Evolutionary conservation across 1,140 invertebrate species (phyloP).

Genomic region (Meloidogyne exigua): DNA sequence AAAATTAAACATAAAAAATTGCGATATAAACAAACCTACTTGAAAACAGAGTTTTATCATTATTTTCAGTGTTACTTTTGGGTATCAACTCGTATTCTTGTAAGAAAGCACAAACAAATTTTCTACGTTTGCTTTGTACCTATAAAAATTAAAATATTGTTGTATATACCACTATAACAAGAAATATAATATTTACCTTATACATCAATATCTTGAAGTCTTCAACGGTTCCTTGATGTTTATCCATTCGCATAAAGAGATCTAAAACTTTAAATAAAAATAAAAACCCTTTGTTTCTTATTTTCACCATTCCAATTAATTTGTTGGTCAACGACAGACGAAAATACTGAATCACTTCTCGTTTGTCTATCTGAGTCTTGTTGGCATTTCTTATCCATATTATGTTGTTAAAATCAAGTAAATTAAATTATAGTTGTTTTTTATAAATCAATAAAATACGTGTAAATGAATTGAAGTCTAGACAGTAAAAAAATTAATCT

Average conservation of each 20-base stretch:
- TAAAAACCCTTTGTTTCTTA: neutral
- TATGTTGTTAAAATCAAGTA: neutral
- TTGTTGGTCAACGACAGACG: neutral
- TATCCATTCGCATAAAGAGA: constrained; percentile 17
- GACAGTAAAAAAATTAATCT: too few relatives aligned
- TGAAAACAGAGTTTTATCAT: neutral
- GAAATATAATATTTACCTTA: constrained; percentile 28
- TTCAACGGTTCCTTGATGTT: constrained; percentile 32
- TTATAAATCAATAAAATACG: too few relatives aligned
- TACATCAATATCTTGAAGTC: constrained; percentile 47
- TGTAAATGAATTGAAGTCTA: too few relatives aligned
- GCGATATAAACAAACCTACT: neutral
- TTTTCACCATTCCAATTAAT: constrained; percentile 22
- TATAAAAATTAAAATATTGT: constrained; percentile 19
- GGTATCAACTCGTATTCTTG: neutral
- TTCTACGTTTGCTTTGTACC: constrained; percentile 33
- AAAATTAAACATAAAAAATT: neutral
- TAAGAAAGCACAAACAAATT: constrained; percentile 33
- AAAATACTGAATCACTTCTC: constrained; percentile 7
- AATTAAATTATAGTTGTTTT: too few relatives aligned
- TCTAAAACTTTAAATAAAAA: constrained; percentile 1
- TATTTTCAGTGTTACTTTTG: neutral
- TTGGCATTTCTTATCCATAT: neutral
- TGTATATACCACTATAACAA: neutral
- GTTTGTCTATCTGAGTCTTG: neutral